Base-by-base conservation (phyloP, 2,797 vertebrate genomes). In the Lepidocolaptes lacrymiger region DNA sequence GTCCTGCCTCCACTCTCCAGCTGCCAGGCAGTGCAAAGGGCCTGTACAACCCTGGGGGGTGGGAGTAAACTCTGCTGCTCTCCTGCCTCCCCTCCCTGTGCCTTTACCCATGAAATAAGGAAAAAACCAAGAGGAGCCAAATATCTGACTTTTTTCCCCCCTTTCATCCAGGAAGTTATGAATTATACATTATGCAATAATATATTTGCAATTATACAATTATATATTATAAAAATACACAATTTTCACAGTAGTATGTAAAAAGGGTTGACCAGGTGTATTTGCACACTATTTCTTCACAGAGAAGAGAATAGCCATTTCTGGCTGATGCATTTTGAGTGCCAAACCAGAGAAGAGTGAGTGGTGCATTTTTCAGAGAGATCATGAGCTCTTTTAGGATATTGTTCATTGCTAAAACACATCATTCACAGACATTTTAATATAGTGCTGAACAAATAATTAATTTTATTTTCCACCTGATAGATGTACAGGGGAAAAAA, bases 401-500 rank as follows among this genome's bases (percentile, higher is more conserved):
- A 22, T 39, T 79, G 10, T 44, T 93, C 44, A 36, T 71, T 75
- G 30, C 43, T 87, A 62, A 93, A 84, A 69, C 8, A 13, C 34
- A 85, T 4, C 8, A 10, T 82, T 86, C 74, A 79, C 22, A 71
- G 41, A 18, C 19, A 43, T 17, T 75, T 88, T 52, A 89, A 73
- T 56, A n/a, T 12, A 34, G 23, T 0, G 0, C 43, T 90, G 66
- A 97, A 62, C 73, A 93, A 93, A 95, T 91, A 91, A 80, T 85
- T 92, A 72, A 71, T 94, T 91, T 72, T 75, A 86, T 91, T 81
- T 94, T 62, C 77, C 10, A 55, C 23, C 30, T 18, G 10, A 81
- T 23, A 69, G 69, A 34, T 0, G 0, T 37, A 64, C 3, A 4
- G 21, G 19, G 10, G n/a, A n/a, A n/a, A n/a, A n/a, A n/a, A 74